Percentiles rank a stretch among this genome's conserved stretches.
Evolutionary conservation across 1,140 invertebrate genomes (phyloP).

Genomic region (Gonioctena quinquepunctata): DNA sequence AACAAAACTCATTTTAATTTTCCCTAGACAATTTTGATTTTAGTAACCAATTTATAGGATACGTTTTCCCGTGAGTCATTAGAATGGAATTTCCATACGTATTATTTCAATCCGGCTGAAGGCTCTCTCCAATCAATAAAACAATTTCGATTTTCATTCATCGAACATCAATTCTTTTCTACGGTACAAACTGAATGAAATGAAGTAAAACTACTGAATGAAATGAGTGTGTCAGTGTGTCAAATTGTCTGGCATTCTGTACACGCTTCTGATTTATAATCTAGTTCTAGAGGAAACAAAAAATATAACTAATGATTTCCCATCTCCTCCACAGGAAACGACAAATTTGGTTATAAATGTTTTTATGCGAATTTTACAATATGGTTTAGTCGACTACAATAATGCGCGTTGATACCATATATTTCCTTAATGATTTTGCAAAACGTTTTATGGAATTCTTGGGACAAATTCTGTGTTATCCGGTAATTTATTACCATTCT

Average conservation of each 20-base stretch:
- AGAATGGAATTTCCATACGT: no score
- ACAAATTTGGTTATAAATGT: neutral
- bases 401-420: neutral
- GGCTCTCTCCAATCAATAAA: neutral
- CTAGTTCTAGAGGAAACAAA: neutral
- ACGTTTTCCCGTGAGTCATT: no score
- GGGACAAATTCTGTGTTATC: neutral
- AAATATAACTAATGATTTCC: neutral
- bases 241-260: conserved; percentile 5
- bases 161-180: neutral
- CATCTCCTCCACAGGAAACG: neutral
- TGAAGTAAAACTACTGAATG: neutral
- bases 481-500: neutral
- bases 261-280: conserved; percentile 2
- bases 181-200: neutral
- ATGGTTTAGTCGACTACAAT: neutral
- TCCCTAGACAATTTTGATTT: no score
- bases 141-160: neutral
- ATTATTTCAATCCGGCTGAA: no score
- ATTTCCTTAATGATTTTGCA: neutral
- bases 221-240: conserved; percentile 6
- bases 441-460: neutral
- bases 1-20: no score
- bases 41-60: no score
- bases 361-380: neutral